phyloP scores from a whole-genome alignment of 2,888 invertebrate species.

The Lepidochrysops patricia region DNA sequence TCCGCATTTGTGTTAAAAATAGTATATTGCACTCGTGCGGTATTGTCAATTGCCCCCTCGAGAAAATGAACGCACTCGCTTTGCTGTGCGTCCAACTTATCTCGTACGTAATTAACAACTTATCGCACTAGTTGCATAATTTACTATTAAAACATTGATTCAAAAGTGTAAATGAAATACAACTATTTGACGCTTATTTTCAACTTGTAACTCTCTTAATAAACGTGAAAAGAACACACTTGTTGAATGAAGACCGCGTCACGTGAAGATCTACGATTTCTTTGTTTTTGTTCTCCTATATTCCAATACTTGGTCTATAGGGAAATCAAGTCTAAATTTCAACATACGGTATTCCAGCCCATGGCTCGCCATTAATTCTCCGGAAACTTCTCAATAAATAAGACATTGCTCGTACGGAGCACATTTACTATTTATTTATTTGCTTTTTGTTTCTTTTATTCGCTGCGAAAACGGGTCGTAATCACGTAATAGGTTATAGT shows the following conservation, averaged over 20 bases:
- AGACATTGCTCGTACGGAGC: neutral
- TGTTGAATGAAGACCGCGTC: neutral
- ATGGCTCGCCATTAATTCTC: neutral
- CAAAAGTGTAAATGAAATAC: too few relatives aligned
- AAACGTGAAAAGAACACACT: neutral
- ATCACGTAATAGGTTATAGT: neutral
- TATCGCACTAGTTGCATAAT: too few relatives aligned
- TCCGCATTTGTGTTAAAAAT: too few relatives aligned
- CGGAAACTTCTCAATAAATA: neutral
- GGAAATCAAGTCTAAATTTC: conserved; percentile 5
- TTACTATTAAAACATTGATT: too few relatives aligned
- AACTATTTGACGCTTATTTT: too few relatives aligned
- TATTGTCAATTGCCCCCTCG: too few relatives aligned
- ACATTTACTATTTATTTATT: conserved; percentile 3
- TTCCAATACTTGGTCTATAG: neutral
- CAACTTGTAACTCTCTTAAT: too few relatives aligned
- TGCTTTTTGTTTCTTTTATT: neutral
- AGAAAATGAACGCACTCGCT: too few relatives aligned
- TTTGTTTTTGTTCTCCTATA: neutral
- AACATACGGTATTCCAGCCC: neutral
- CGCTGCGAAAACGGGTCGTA: neutral
- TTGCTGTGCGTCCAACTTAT: too few relatives aligned
- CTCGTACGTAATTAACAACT: too few relatives aligned
- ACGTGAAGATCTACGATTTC: neutral
- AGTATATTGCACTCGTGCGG: too few relatives aligned